These are phyloP conservation scores for Sialia sialis DNA, from an alignment of 2,113 vertebrate genomes.

Conservation along the genomic window DNA sequence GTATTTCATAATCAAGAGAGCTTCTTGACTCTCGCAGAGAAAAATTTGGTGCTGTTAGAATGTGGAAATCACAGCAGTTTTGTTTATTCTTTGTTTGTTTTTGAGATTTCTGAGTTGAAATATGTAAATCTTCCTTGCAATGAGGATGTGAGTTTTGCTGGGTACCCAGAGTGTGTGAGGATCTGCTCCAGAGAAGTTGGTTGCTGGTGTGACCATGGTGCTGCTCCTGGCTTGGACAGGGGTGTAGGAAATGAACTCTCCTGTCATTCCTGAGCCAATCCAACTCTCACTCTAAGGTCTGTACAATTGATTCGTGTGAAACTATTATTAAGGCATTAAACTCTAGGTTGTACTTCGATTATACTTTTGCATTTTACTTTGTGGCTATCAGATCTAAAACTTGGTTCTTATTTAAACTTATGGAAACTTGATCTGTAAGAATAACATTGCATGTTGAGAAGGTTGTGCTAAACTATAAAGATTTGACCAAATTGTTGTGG, in stretches of 20 bases:
- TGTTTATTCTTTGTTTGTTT: neutral
- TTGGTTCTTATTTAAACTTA: neutral
- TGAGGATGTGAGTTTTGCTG: neutral
- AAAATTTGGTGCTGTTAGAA: neutral
- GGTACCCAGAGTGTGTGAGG: accelerated
- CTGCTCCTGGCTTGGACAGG: neutral
- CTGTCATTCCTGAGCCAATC: neutral
- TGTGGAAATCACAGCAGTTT: neutral
- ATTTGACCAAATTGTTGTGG: neutral
- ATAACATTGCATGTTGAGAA: neutral
- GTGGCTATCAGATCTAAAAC: neutral
- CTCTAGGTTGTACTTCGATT: neutral
- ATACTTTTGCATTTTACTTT: neutral
- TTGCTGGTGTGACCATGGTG: accelerated
- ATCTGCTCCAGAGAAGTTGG: accelerated
- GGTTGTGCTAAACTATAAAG: neutral
- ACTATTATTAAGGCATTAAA: neutral
- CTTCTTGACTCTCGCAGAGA: neutral
- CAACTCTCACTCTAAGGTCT: neutral
- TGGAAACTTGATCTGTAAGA: neutral
- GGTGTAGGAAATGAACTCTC: neutral
- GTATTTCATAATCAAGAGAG: neutral
- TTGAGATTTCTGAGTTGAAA: neutral
- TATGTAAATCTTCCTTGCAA: neutral
- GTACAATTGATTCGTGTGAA: accelerated